Conservation (phyloP, 2,113 vertebrate genomes). For the Sitta europaea region DNA sequence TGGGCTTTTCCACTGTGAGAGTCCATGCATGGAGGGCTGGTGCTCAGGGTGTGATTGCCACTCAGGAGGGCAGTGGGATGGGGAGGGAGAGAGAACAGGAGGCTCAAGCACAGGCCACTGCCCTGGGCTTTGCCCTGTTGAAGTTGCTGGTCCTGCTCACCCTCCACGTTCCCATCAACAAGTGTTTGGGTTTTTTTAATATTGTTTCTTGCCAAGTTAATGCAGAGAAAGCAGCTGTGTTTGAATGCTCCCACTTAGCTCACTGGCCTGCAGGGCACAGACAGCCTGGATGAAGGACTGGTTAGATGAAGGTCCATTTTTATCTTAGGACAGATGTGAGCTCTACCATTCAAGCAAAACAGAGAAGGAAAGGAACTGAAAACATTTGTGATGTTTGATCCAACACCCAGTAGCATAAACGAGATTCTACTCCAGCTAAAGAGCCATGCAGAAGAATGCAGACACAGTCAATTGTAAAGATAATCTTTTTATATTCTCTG, state of each 20-base stretch:
- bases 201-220: neutral
- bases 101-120: neutral
- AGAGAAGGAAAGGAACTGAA: neutral
- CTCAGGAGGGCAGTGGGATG: neutral
- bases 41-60: neutral
- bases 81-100: neutral
- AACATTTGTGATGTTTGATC: neutral
- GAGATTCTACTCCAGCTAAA: neutral
- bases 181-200: neutral
- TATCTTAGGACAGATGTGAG: neutral
- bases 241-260: neutral
- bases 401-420: neutral
- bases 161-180: neutral
- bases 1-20: neutral
- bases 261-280: neutral
- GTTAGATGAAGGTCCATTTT: neutral
- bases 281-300: neutral
- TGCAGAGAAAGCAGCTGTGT: neutral
- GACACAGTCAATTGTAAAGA: neutral
- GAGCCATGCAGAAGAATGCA: neutral
- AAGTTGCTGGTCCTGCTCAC: neutral
- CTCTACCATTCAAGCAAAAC: neutral
- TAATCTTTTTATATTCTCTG: neutral
- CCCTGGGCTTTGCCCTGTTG: neutral
- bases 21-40: neutral